These are phyloP conservation scores for Timema cristinae DNA, from an alignment of 2,888 invertebrate genomes.

Conservation along the genomic window DNA sequence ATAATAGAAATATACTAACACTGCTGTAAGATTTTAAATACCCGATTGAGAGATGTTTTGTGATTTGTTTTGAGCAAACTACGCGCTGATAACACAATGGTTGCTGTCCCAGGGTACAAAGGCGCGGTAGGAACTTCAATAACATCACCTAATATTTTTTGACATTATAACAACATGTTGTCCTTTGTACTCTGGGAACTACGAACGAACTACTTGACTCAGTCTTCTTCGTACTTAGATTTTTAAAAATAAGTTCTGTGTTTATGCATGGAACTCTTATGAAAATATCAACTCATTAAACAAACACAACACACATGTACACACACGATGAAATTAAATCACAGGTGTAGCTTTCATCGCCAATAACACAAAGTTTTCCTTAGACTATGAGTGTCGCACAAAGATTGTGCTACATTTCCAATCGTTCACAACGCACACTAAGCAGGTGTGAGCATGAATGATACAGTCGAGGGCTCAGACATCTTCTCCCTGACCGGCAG, in stretches of 20 bases:
- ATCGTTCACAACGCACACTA: conserved; percentile 46
- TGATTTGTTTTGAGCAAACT: conserved; percentile 28
- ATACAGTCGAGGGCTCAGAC: conserved; percentile 80
- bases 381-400: neutral
- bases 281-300: conserved; percentile 25
- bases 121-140: conserved; percentile 33
- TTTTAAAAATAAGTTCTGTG: conserved; percentile 24
- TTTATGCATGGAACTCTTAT: conserved; percentile 27
- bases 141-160: conserved; percentile 30
- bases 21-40: conserved; percentile 16
- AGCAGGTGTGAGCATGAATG: conserved; percentile 91
- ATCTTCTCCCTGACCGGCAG: conserved; percentile 88
- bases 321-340: conserved; percentile 40
- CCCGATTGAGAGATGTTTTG: conserved; percentile 9
- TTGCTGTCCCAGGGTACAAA: conserved; percentile 30
- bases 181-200: conserved; percentile 31
- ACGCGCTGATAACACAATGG: conserved; percentile 25
- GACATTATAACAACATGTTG: conserved; percentile 30
- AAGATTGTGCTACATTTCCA: conserved; percentile 8
- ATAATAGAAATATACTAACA: conserved; percentile 17
- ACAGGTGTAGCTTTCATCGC: conserved; percentile 52
- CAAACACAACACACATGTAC: conserved; percentile 24
- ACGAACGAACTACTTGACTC: conserved; percentile 30
- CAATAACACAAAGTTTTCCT: conserved; percentile 15
- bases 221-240: conserved; percentile 28